Conservation (phyloP, 2,113 vertebrate species). For the Micronycteris hirsuta region DNA sequence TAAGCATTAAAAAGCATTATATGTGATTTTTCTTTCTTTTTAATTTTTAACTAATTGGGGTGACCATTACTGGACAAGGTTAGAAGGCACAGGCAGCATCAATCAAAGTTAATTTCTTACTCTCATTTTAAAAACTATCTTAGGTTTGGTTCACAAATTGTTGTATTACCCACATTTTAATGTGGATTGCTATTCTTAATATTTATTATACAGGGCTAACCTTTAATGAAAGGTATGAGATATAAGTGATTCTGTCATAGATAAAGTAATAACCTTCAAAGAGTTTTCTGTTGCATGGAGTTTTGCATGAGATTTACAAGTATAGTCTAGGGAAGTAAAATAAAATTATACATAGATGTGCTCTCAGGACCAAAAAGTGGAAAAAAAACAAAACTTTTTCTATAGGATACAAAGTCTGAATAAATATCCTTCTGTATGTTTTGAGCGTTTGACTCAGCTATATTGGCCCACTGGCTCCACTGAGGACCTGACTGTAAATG, state of each 20-base stretch:
- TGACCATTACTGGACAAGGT: neutral
- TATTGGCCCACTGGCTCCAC: neutral
- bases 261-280: neutral
- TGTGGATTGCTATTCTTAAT: neutral
- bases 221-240: neutral
- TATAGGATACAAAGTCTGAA: neutral
- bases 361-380: neutral
- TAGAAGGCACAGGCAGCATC: neutral
- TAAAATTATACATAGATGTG: neutral
- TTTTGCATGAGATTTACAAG: neutral
- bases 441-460: neutral
- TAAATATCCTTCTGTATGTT: neutral
- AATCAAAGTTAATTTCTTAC: slow-evolving; percentile 21
- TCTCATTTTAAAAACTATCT: neutral
- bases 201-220: neutral
- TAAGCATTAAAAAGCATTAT: neutral
- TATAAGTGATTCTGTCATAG: neutral
- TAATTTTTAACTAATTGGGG: neutral
- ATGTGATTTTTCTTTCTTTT: neutral
- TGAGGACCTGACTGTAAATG: neutral
- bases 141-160: neutral
- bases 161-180: neutral
- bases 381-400: neutral
- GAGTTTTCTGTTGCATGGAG: neutral
- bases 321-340: neutral